Conservation (phyloP, 1,140 invertebrate species). For the Magallana gigas region DNA sequence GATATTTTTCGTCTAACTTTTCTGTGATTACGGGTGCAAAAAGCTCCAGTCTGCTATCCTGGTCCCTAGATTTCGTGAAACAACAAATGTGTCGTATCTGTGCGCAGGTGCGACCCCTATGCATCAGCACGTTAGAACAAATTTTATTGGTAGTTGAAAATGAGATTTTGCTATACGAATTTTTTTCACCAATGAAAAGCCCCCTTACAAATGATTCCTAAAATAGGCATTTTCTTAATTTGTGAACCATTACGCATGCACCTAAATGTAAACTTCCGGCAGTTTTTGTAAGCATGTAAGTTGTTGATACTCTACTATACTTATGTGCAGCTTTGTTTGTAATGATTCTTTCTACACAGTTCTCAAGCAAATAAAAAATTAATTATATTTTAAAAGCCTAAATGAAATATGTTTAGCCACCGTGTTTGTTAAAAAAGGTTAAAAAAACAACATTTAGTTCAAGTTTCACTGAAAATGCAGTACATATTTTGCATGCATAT, state of each 20-base stretch:
- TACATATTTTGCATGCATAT: no score
- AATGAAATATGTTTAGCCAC: no score
- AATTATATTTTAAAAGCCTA: no score
- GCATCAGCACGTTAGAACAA: neutral
- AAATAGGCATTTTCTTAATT: conserved; percentile 47
- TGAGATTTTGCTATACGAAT: neutral
- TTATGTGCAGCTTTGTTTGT: no score
- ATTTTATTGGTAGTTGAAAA: conserved; percentile 60
- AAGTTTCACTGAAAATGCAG: no score
- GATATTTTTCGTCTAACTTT: neutral
- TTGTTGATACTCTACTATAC: neutral
- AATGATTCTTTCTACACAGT: no score
- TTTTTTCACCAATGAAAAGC: conserved; percentile 56
- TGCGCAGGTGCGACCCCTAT: conserved; percentile 59
- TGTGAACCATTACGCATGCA: conserved; percentile 49
- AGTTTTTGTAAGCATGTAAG: conserved; percentile 28
- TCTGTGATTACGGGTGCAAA: conserved; percentile 27
- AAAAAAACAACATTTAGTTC: no score
- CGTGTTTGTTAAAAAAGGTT: no score
- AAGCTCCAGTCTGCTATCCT: conserved; percentile 39
- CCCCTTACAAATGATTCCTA: conserved; percentile 40
- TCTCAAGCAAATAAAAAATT: no score
- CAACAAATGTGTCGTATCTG: conserved; percentile 57
- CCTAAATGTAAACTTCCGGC: conserved; percentile 65
- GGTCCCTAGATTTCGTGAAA: conserved; percentile 66